Conservation (phyloP, 2,888 invertebrate genomes). For the Agonum fuliginosum region DNA sequence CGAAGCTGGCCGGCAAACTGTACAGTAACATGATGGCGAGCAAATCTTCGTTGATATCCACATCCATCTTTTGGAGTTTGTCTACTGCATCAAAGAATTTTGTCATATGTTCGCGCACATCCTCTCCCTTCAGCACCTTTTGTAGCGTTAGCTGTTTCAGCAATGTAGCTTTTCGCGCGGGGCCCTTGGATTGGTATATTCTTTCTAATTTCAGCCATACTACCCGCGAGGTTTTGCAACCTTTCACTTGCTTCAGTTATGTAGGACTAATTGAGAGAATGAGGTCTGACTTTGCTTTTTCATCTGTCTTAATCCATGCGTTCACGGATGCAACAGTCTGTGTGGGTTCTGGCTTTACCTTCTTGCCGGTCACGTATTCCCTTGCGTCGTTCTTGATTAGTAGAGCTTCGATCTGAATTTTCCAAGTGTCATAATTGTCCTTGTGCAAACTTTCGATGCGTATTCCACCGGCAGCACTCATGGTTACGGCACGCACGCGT, state of each 20-base stretch:
- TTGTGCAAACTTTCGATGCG: too few species aligned
- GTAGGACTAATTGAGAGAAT: slow-evolving; percentile 63
- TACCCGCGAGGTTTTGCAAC: slow-evolving; percentile 66
- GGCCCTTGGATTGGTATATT: slow-evolving; percentile 69
- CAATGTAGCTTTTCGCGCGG: slow-evolving; percentile 69
- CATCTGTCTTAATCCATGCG: too few species aligned
- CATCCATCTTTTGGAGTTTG: slow-evolving; percentile 64
- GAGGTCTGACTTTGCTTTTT: slow-evolving; percentile 61
- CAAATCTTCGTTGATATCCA: slow-evolving; percentile 64
- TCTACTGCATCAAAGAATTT: slow-evolving; percentile 68
- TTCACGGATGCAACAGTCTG: too few species aligned
- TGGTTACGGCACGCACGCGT: too few species aligned
- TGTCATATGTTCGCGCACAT: slow-evolving; percentile 67
- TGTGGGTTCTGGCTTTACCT: too few species aligned
- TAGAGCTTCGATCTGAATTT: too few species aligned
- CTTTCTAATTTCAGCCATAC: slow-evolving; percentile 68
- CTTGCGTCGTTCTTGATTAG: too few species aligned
- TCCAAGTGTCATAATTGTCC: too few species aligned
- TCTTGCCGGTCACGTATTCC: too few species aligned
- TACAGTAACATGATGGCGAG: slow-evolving; percentile 61
- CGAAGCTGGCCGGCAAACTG: slow-evolving; percentile 61
- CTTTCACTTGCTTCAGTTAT: slow-evolving; percentile 67
- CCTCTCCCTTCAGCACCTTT: slow-evolving; percentile 67
- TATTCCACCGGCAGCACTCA: too few species aligned
- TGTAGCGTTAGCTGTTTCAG: slow-evolving; percentile 68